Evolutionary conservation across 1,140 invertebrate genomes (phyloP), one percentile per base, ranked within the genome.

Genomic region (Saccostrea echinata): DNA sequence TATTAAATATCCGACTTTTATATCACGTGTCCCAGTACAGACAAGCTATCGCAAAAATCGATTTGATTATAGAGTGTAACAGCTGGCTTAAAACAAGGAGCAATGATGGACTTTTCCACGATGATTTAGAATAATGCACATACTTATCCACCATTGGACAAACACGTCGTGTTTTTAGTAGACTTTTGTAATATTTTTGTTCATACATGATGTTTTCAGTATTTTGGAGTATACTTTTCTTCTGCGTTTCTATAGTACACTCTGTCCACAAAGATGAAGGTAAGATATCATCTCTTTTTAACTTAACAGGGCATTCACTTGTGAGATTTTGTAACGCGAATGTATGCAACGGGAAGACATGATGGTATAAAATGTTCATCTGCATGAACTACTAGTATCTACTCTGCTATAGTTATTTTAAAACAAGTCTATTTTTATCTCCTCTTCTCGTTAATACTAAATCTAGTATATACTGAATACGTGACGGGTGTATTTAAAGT

Each of bases 21-120:
- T 76, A 76, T 76, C 68, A 76, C 68, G 68, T 76, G 68, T 76
- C 27, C 68, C 27, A 9, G 68, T 33, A 11, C 13, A 76, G 68
- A 76, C 24, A 71, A 76, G 68, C 68, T 76, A 76, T 76, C 68
- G 8, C 68, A 76, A 76, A 71, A 76, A 76, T 76, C 68, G 68
- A 76, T 76, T 30, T 76, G 16, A 30, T 76, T 76, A 76, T 13
- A 30, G n/a, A n/a, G 68, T 33, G 68, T 33, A 76, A 76, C 68
- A 76, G 68, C 68, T 76, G 68, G 68, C 13, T 43, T 8, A 12
- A 33, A 30, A 76, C 24, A 13, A 33, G 68, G 68, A 76, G 27
- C 68, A 18, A 9, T 64, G 68, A 76, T 16, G 68, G 30, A 76
- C 30, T 30, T 27, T 30, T 64, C 57, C 57, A 64, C 57, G 57